Base-by-base conservation (phyloP, 2,113 vertebrate genomes). In the Ictalurus furcatus region DNA sequence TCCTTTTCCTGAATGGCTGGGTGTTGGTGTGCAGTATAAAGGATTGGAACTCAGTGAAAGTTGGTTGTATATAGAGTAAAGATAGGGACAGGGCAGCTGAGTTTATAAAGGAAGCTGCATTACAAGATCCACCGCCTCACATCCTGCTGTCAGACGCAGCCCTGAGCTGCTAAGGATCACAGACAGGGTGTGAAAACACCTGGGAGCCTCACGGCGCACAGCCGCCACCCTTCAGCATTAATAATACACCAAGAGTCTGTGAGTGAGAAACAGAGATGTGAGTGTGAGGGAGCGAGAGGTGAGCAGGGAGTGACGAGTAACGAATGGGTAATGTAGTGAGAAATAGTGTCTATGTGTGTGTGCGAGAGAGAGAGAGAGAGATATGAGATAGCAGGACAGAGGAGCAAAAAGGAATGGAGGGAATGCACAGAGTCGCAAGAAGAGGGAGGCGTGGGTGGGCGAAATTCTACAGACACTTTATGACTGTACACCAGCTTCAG, bases 181-280 rank as follows among this genome's bases (percentile, higher is more conserved):
- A 88, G 87, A 88, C 89, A 84, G 84, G 81, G 90, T 61, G 90
- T 90, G 89, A 90, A 92, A 93, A 94, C 87, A 93, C 91, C 90
- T 92, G 65, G 88, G 90, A 85, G 67, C 86, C 65, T 90, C 91
- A 93, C 89, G 91, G 80, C 71, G 79, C 61, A 88, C 69, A 83
- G 90, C 88, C 83, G 86, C 85, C 90, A 84, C 69, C 87, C 67
- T 58, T 89, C 82, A 88, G 14, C 76, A 84, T 88, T 87, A 89
- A 91, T 87, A 84, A 86, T 79, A 79, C 44, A 85, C 44, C 37
- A 44, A n/a, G 28, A 63, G 40, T 23, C 67, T 21, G 44, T 73
- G 13, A 44, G 88, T 67, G 44, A 21, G 80, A 71, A 78, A 30
- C 54, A 30, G 85, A 59, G 58, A 78, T 30, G 12, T 73, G 37